These are phyloP conservation scores for Syrista parreyssii DNA, from an alignment of 2,888 invertebrate species.

Conservation along the genomic window DNA sequence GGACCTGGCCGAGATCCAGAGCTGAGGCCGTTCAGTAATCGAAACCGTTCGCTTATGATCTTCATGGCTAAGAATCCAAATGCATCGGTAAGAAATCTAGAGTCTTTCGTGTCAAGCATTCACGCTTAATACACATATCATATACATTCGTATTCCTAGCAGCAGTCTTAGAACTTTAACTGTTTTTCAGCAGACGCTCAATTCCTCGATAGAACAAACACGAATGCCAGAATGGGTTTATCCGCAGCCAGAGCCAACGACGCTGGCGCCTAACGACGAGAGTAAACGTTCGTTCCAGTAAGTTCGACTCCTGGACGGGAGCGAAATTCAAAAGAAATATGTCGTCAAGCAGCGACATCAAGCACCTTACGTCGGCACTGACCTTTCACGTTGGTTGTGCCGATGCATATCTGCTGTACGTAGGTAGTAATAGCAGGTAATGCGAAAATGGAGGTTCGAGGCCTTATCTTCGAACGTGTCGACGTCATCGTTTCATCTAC, in stretches of 20 bases:
- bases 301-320: conserved; percentile 11
- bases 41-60: conserved; percentile 63
- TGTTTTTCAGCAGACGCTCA: conserved; percentile 23
- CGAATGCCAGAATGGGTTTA: conserved; percentile 58
- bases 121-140: background rate
- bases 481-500: background rate
- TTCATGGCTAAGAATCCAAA: conserved; percentile 64
- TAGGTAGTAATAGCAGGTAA: background rate
- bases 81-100: conserved; percentile 51
- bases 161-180: background rate
- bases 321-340: background rate
- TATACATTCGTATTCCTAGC: background rate
- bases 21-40: conserved; percentile 64
- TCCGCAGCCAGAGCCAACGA: conserved; percentile 55
- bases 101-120: background rate
- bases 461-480: background rate
- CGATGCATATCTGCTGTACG: background rate
- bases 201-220: conserved; percentile 59
- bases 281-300: conserved; percentile 58
- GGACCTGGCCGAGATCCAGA: conserved; percentile 64
- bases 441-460: background rate
- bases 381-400: background rate
- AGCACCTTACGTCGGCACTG: background rate
- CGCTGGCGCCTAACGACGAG: conserved; percentile 60
- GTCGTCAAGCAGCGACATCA: background rate